Evolutionary conservation across 2,113 vertebrate species (phyloP), one percentile per base, ranked within the genome.

Genomic region (Pithys albifrons): DNA sequence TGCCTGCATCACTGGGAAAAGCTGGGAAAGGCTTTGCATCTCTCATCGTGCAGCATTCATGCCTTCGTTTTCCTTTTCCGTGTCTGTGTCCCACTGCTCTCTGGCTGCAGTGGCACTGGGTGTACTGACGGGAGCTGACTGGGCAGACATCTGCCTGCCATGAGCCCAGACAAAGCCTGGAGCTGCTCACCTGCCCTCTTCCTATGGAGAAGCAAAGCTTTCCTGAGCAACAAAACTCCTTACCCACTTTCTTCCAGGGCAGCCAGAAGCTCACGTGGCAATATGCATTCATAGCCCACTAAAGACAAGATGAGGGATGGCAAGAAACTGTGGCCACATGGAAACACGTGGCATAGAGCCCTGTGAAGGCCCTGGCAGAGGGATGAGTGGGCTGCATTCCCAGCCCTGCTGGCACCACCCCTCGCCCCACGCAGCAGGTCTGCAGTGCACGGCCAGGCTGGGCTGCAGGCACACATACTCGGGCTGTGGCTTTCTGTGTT

Each of bases 361-460:
- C 31, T 18, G 43, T 1, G 2, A 65, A 41, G 31, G 75, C n/a
- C 19, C 39, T 2, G 10, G 10, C 7, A 33, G 29, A 66, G 29
- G 59, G 41, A 31, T 65, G 70, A 3, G 25, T 2, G 5, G 48
- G 75, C 65, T 85, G 78, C 49, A 11, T 24, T 59, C 66, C 66
- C 57, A 74, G 55, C 57, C 37, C 49, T n/a, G 20, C 39, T 22
- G 15, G n/a, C 88, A 79, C 37, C 35, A 12, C 8, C 31, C 54
- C 27, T 55, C 0, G 1, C 64, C 65, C 57, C 55, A 7, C 16
- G 58, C 94, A 96, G 95, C 96, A 79, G 96, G 95, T 91, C 80
- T 97, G 94, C 35, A 2, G n/a, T 27, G 43, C 69, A 5, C 0
- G 2, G 73, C 84, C 23, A 15, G 37, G 25, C 2, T 3, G 65